A percentile compares a stretch with the other conserved stretches of the same genome.
These are phyloP conservation scores for Fulmarus glacialis DNA, from an alignment of 2,113 vertebrate genomes.

Conservation along the genomic window DNA sequence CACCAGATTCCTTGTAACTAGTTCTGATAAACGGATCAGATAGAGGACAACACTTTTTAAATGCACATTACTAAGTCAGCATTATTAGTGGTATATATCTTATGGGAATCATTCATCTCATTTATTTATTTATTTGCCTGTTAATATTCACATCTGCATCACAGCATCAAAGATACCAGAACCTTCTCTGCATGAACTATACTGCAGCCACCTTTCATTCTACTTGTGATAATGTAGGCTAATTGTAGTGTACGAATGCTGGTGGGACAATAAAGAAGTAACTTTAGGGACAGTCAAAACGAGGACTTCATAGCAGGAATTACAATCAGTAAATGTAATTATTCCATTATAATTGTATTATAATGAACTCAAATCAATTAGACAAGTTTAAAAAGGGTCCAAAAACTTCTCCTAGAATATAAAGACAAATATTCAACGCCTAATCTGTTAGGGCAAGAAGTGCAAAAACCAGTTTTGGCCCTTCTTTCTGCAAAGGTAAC, in stretches of 20 bases:
- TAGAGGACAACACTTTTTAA: neutral
- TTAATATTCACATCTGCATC: neutral
- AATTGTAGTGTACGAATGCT: neutral
- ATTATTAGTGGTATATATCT: neutral
- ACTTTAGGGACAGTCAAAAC: neutral
- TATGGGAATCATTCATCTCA: neutral
- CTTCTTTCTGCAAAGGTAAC: neutral
- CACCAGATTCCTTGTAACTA: neutral
- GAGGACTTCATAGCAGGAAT: neutral
- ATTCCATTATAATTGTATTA: neutral
- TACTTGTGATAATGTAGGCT: neutral
- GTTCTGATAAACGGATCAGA: neutral
- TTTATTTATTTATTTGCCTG: neutral
- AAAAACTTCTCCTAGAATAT: neutral
- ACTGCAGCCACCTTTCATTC: neutral
- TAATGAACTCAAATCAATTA: neutral
- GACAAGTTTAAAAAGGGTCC: neutral
- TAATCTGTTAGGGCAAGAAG: neutral
- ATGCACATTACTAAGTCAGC: neutral
- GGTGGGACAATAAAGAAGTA: neutral
- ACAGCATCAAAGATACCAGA: neutral
- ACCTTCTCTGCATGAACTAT: neutral
- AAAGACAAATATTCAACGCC: rapidly evolving
- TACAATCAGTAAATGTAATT: neutral
- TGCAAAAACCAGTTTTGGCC: neutral